phyloP scores from a whole-genome alignment of 2,113 vertebrate genomes.

The Cyphomyrus plagiostoma region DNA sequence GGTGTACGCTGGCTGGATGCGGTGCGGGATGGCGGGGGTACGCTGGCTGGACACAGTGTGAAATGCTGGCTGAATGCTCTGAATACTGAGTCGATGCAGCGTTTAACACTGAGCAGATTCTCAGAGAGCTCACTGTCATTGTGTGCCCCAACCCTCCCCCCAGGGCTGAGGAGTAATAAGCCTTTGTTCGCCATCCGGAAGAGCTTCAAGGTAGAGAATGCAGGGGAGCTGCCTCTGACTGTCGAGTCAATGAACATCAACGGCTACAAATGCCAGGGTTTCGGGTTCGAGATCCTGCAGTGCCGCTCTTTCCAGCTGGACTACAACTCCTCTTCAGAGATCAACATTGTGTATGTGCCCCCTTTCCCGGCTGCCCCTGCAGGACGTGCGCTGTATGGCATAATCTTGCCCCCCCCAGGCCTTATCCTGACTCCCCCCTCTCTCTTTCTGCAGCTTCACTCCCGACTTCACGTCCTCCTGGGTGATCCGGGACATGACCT shows the following conservation, averaged over 20 bases:
- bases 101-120: not conserved
- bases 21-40: not conserved
- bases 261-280: constrained; percentile 91
- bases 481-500: constrained; percentile 88
- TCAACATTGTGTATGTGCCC: constrained; percentile 83
- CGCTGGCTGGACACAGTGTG: not conserved
- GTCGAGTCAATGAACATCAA: constrained; percentile 93
- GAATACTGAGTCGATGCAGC: not conserved
- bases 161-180: constrained; percentile 84
- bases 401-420: not conserved
- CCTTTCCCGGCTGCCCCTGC: not conserved
- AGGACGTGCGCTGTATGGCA: not conserved
- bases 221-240: constrained; percentile 84
- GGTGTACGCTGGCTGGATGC: not conserved
- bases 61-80: not conserved
- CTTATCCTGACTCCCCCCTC: not conserved
- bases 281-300: constrained; percentile 90
- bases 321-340: constrained; percentile 82
- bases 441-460: constrained; percentile 71
- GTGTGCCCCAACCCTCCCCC: not conserved
- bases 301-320: constrained; percentile 78
- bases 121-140: not conserved
- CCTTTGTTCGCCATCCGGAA: constrained; percentile 83
- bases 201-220: constrained; percentile 94
- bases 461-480: constrained; percentile 96